Percentiles rank a stretch among this genome's conserved stretches.
Conservation (phyloP, 2,113 vertebrate genomes). For the Cricetomys ansorgei region DNA sequence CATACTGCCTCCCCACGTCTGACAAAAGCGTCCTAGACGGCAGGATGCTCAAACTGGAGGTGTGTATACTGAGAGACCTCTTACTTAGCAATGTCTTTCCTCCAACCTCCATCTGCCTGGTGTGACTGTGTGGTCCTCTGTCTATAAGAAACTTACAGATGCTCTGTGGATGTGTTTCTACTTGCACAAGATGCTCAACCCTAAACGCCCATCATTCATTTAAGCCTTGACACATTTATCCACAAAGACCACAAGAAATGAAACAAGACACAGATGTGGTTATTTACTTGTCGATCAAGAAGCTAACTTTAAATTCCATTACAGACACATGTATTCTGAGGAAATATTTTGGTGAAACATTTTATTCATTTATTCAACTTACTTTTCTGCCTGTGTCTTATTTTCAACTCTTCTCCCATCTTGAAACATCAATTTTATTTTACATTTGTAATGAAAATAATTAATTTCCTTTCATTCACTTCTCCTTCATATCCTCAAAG, state of each 20-base stretch:
- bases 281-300: not conserved
- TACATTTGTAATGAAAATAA: not conserved
- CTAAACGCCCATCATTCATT: not conserved
- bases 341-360: not conserved
- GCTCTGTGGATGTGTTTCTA: not conserved
- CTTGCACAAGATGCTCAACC: accelerated
- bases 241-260: not conserved
- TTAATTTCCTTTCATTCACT: not conserved
- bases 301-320: not conserved
- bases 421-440: not conserved
- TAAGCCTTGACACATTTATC: not conserved
- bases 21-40: conserved; percentile 95
- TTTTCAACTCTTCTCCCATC: not conserved
- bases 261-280: not conserved
- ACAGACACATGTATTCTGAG: not conserved
- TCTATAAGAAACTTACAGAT: not conserved
- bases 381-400: not conserved
- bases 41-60: conserved; percentile 96
- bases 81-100: not conserved
- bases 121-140: accelerated
- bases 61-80: conserved; percentile 71
- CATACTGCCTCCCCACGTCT: conserved; percentile 92
- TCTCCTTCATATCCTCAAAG: not conserved
- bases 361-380: conserved; percentile 12
- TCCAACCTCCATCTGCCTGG: not conserved